Evolutionary conservation across 1,140 invertebrate species (phyloP).

Genomic region (Megalonaias nervosa): DNA sequence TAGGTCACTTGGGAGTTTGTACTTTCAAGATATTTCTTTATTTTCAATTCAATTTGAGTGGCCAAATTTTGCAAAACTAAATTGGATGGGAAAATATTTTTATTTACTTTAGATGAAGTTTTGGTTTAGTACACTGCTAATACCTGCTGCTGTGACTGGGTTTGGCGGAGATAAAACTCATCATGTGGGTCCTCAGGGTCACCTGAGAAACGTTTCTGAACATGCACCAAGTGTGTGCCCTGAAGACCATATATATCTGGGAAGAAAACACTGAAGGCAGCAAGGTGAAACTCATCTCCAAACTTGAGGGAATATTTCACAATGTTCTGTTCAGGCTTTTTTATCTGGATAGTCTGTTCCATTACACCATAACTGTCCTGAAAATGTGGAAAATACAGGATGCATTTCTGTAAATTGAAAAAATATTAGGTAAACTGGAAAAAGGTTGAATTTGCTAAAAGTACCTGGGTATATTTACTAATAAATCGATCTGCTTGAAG

Average conservation of each 20-base stretch:
- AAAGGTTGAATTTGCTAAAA: too few relatives aligned
- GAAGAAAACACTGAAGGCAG: constrained; percentile 89
- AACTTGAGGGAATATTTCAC: constrained; percentile 85
- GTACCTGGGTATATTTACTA: too few relatives aligned
- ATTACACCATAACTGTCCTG: constrained; percentile 87
- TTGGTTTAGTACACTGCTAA: too few relatives aligned
- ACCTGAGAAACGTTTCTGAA: constrained; percentile 82
- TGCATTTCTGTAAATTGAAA: too few relatives aligned
- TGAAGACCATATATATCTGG: constrained; percentile 91
- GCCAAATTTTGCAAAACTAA: too few relatives aligned
- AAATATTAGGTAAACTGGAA: not conserved
- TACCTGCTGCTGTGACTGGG: constrained; percentile 35
- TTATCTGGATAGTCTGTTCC: constrained; percentile 84
- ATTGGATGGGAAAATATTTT: too few relatives aligned
- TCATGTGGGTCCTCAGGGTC: constrained; percentile 96
- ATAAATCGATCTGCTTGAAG: too few relatives aligned
- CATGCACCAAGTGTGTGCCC: constrained; percentile 68
- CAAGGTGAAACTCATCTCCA: constrained; percentile 94
- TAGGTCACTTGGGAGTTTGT: too few relatives aligned
- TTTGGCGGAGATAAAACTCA: constrained; percentile 83
- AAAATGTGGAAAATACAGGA: constrained; percentile 14
- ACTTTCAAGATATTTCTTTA: too few relatives aligned
- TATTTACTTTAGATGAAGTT: too few relatives aligned
- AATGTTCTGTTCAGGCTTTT: constrained; percentile 80
- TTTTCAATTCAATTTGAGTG: too few relatives aligned